Base-by-base conservation (phyloP, 2,797 vertebrate species). In the Delichon dasypus region DNA sequence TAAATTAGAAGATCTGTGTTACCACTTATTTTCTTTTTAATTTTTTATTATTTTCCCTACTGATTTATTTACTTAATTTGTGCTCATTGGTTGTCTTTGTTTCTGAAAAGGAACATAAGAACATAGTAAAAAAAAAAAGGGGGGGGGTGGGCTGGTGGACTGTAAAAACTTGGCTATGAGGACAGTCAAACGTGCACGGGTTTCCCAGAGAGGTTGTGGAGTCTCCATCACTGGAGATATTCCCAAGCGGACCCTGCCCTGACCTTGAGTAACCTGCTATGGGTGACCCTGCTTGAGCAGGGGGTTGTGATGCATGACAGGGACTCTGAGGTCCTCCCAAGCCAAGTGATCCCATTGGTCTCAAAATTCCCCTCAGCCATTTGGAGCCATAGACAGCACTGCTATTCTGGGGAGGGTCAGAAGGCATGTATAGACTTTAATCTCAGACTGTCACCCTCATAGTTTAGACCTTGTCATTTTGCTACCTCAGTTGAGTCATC, bases 261-360 rank as follows among this genome's bases (percentile, higher is more conserved):
- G 13, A 58, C 8, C 18, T 15, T 1, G 2, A 57, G 10, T 2
- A 3, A 40, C 15, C 13, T 88, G 58, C 38, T 66, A 50, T 22
- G 13, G 10, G 22, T 74, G 18, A 29, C 11, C 6, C 29, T 80
- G 17, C 23, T 27, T 27, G 54, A 62, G 30, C 38, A 36, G 18
- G 22, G 16, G 11, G 5, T 11, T 75, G 27, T 2, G 3, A 21
- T 80, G 7, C 8, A 1, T 25, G 47, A 4, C 0, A 4, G 40
- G 27, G 7, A 42, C 27, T 11, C 7, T 1, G 11, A 23, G 16
- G 30, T 60, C 47, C 23, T 61, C 73, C 44, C 1, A 4, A 54
- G 15, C 21, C 0, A 0, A 21, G 38, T 0, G 1, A 27, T 42
- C 27, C 19, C 1, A 3, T 21, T 6, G 21, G 10, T 17, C 15